Evolutionary conservation across 2,888 invertebrate species (phyloP), one percentile per base, ranked within the genome.

Genomic region (Sesamia inferens): DNA sequence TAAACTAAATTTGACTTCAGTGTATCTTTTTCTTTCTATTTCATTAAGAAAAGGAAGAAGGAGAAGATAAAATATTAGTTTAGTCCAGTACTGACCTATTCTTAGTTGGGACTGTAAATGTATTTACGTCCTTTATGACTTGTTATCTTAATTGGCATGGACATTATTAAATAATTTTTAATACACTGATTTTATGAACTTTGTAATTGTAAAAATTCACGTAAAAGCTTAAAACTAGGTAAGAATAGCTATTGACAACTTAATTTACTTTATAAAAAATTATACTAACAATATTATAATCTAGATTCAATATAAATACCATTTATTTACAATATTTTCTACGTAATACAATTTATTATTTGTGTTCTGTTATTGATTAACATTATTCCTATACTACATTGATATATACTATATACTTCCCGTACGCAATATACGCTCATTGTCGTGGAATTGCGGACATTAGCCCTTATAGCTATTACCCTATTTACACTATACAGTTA

Each of bases 221-320:
- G 31, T 64, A 42, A 59, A 78, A 66, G 51, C 31, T 68, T 72
- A 82, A 51, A 54, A 42, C 16, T 68, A 82, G 7, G 13, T 58
- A 65, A 6, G 57, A 47, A 58, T 69, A 19, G 7, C 19, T 59
- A 59, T 39, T 54, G 24, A 22, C 10, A 59, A 78, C 22, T 55
- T 54, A 42, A 22, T 55, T 31, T 22, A 31, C 3, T 4, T 24
- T 64, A 54, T 2, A 59, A 39, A 24, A 1, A 19, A 51, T 47
- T 13, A 19, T 19, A 24, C 19, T 61, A 55, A 42, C 2, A 48
- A 55, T 48, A 19, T 42, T 42, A 42, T 31, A 47, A 55, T 42
- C 11, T 62, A 22, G n/a, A 5, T 48, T 42, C 1, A 42, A 42
- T 47, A 47, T 31, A 51, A 59, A 58, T 51, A 59, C 5, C 54